Percentiles rank a stretch among this genome's conserved stretches.
Conservation (phyloP, 2,888 invertebrate species). For the Campoletis raptor region DNA sequence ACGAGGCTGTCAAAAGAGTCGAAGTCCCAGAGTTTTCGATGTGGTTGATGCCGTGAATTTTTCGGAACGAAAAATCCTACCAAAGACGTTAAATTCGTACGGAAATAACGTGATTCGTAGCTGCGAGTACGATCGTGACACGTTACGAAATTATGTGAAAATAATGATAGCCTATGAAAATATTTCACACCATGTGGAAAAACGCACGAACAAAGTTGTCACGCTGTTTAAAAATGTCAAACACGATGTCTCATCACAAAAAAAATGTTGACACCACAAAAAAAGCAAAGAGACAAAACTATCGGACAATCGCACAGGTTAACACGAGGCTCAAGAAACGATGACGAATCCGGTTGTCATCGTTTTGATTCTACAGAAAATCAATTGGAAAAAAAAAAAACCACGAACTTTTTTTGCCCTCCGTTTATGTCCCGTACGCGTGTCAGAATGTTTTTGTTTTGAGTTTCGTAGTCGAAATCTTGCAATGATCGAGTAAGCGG, state of each 20-base stretch:
- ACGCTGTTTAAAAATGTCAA: conserved; percentile 4
- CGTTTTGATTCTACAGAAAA: background rate
- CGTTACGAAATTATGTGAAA: background rate
- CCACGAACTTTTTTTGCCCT: background rate
- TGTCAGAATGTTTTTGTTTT: background rate
- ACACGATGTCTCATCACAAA: conserved; percentile 34
- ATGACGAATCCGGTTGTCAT: conserved; percentile 15
- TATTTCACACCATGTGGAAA: background rate
- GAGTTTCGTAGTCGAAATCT: background rate
- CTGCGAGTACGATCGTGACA: background rate
- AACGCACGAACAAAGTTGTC: background rate
- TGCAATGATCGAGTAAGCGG: conserved; percentile 19
- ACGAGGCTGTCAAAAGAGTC: no score
- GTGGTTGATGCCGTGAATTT: background rate
- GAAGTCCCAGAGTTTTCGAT: no score
- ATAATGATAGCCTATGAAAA: background rate
- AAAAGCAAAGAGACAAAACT: background rate
- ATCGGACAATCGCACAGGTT: conserved; percentile 12
- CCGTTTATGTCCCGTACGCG: background rate
- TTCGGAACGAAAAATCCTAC: background rate
- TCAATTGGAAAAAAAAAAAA: background rate
- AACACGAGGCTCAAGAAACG: background rate
- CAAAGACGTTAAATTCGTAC: background rate
- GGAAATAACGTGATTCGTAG: background rate
- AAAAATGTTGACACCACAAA: background rate